These are phyloP conservation scores for Apolygus lucorum DNA, from an alignment of 1,140 invertebrate genomes.

Conservation along the genomic window DNA sequence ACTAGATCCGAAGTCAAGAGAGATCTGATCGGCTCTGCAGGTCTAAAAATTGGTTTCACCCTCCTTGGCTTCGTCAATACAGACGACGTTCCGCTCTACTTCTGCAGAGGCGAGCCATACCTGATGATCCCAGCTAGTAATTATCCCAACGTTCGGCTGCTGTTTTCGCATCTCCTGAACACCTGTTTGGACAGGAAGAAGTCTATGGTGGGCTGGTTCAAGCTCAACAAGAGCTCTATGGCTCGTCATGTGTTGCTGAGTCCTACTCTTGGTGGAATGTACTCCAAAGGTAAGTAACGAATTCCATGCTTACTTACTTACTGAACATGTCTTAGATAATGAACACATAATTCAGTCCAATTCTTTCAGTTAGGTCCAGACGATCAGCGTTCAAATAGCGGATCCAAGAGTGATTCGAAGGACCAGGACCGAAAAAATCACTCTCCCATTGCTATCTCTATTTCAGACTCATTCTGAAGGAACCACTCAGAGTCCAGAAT, in stretches of 20 bases:
- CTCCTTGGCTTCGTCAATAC: constrained; percentile 12
- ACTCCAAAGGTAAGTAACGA: constrained; percentile 18
- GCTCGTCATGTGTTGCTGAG: not conserved
- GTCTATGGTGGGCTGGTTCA: constrained; percentile 17
- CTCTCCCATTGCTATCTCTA: too few relatives aligned
- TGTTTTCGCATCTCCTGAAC: constrained; percentile 8
- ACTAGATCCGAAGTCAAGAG: not conserved
- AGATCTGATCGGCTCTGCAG: not conserved
- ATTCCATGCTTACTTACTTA: too few relatives aligned
- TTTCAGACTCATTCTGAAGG: too few relatives aligned
- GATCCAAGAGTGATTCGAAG: too few relatives aligned
- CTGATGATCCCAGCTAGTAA: constrained; percentile 15
- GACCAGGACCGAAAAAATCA: too few relatives aligned
- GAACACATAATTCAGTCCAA: too few relatives aligned
- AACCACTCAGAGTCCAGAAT: too few relatives aligned
- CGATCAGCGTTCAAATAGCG: too few relatives aligned
- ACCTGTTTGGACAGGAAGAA: constrained; percentile 14
- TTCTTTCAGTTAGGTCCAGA: too few relatives aligned
- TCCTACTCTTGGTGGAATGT: constrained; percentile 6
- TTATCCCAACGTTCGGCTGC: not conserved
- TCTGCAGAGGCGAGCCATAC: constrained; percentile 12
- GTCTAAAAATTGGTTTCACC: not conserved
- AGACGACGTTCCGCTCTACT: constrained; percentile 4
- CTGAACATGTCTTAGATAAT: too few relatives aligned
- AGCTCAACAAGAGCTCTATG: not conserved